Base-by-base conservation (phyloP, 2,888 invertebrate genomes). In the Nephrotoma appendiculata region DNA sequence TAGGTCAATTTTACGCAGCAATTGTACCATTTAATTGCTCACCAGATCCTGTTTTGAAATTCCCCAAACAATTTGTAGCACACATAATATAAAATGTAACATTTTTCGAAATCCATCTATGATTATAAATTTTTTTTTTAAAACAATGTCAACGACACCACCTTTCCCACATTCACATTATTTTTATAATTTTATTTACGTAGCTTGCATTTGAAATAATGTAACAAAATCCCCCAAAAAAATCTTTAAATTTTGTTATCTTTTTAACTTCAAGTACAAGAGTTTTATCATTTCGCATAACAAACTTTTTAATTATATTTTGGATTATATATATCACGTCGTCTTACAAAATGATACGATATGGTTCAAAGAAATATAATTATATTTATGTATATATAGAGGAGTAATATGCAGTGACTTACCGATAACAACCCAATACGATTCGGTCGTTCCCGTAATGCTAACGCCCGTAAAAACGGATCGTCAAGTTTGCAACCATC, bases 391-490 rank as follows among this genome's bases (percentile, higher is more conserved):
- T 31, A 31, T 3, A 31, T 31, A 31, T 31, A 31, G 2, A 31
- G 1, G 3, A 31, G 31, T 31, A 31, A 31, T 12, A 48, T 48
- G 11, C 48, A 48, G n/a, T 12, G 45, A 87, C 90, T 90, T 89
- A 95, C 95, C 90, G 96, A 95, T 88, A 97, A 90, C 88, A 94
- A 93, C 43, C 96, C 96, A 88, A 94, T 93, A 89, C 95, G 93
- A 90, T 97, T 97, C 0, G 94, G 93, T 86, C 94, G 92, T 90
- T 97, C 97, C 41, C 97, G 93, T 1, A 93, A 90, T 5, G 96
- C 95, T 87, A 97, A 91, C 89, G 95, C 95, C 86, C 93, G 91
- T 86, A 95, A 93, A 86, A 97, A 93, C 0, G 94, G 93, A 89
- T 95, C 95, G 0, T 89, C 91, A 0, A 93, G 89, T 5, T 91